Conservation (phyloP, 2,797 vertebrate genomes). For the Coreius guichenoti region DNA sequence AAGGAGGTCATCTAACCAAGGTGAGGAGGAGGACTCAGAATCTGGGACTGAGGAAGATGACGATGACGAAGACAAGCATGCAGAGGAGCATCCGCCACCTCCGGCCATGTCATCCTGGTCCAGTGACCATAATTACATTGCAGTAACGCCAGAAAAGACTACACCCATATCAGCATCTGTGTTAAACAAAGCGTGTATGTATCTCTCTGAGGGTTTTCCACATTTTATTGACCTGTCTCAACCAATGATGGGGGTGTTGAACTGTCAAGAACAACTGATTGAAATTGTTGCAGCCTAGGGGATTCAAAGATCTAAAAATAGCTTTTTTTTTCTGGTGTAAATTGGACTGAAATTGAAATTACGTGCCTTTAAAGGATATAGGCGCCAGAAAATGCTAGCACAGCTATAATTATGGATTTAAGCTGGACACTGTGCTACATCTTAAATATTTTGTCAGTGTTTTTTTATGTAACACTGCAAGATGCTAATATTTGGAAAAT, state of each 20-base stretch:
- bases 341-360: constrained; percentile 19
- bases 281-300: constrained; percentile 47
- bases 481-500: constrained; percentile 23
- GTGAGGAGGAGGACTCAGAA: constrained; percentile 51
- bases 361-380: constrained; percentile 29
- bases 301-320: constrained; percentile 1
- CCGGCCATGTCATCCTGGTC: constrained; percentile 94
- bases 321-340: constrained; percentile 25
- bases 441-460: constrained; percentile 15
- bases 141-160: constrained; percentile 98
- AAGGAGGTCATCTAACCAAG: constrained; percentile 66
- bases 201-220: constrained; percentile 84
- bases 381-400: constrained; percentile 31
- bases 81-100: constrained; percentile 77
- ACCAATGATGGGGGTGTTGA: constrained; percentile 50
- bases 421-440: constrained; percentile 1
- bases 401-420: constrained; percentile 31
- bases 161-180: constrained; percentile 92
- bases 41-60: constrained; percentile 69
- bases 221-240: constrained; percentile 61
- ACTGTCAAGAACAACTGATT: constrained; percentile 40
- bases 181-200: constrained; percentile 99
- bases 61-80: constrained; percentile 75
- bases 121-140: constrained; percentile 99
- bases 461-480: constrained; percentile 17